Evolutionary conservation across 2,797 vertebrate species (phyloP).

Genomic region (Salarias fasciatus): DNA sequence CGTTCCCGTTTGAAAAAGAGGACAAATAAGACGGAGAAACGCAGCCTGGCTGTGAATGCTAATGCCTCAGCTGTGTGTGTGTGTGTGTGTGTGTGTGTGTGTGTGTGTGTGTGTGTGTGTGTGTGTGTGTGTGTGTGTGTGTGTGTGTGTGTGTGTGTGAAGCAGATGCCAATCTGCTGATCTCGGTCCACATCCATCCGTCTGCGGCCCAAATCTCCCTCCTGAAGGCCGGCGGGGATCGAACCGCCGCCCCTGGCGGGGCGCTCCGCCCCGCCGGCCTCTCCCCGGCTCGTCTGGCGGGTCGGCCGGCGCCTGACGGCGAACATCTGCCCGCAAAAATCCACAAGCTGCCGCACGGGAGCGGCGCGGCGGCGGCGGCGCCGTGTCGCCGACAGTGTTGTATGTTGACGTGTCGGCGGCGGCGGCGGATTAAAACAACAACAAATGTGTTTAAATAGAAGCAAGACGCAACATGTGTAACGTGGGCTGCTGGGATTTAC

Average conservation of each 20-base stretch:
- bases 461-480: neutral
- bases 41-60: slow-evolving; percentile 49
- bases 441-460: slow-evolving; percentile 1
- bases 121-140: slow-evolving; percentile 23
- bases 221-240: slow-evolving; percentile 28
- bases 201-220: slow-evolving; percentile 53
- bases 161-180: slow-evolving; percentile 74
- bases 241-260: slow-evolving; percentile 30
- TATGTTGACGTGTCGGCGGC: slow-evolving; percentile 46
- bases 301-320: slow-evolving; percentile 38
- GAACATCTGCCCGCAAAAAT: slow-evolving; percentile 63
- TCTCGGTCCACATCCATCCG: slow-evolving; percentile 67
- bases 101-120: slow-evolving; percentile 18
- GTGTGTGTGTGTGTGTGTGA: slow-evolving; percentile 48
- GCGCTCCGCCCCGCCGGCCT: slow-evolving; percentile 38
- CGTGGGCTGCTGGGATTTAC: too few species aligned
- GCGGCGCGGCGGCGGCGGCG: slow-evolving; percentile 32
- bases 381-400: slow-evolving; percentile 47
- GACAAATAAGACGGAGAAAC: too few species aligned
- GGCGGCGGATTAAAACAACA: slow-evolving; percentile 4
- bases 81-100: slow-evolving; percentile 15
- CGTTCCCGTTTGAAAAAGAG: too few species aligned
- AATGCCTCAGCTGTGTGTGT: slow-evolving; percentile 32
- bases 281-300: slow-evolving; percentile 39
- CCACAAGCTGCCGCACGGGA: slow-evolving; percentile 53